Base-by-base conservation (phyloP, 2,113 vertebrate species). In the Haemorhous mexicanus region DNA sequence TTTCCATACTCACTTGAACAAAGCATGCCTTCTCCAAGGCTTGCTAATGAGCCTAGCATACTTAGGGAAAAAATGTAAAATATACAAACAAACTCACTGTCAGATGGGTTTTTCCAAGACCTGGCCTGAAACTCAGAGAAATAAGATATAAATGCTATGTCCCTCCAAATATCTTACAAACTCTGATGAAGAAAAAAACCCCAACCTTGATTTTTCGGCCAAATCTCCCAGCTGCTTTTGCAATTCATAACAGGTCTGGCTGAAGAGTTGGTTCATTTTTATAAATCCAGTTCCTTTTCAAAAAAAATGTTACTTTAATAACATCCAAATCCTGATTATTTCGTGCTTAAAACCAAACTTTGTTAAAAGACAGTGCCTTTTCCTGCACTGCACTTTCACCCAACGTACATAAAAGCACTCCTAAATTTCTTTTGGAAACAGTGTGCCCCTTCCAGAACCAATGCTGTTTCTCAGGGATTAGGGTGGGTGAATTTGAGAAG, bases 81-180 rank as follows among this genome's bases (percentile, higher is more conserved):
- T 89, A 97, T 93, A 96, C 95, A 95, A 95, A 96, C 94, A 96
- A 95, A 95, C 89, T 91, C 78, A 85, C 95, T 95, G 82, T 95
- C 94, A 94, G 86, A 95, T 96, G 78, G 30, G 83, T 96, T 96
- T 96, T 97, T 97, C 94, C 94, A 90, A 96, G 93, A 41, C 61
- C 93, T 94, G 94, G 69, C 50, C 59, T 91, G 90, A 96, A 97
- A 86, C 86, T 44, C 84, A 87, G 95, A 91, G 83, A 93, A 96
- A 43, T 76, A 58, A 94, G 89, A 79, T 95, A 89, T 94, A 95
- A 89, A 94, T 89, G 87, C 52, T 85, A 46, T 85, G 70, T 89
- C 87, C 87, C 81, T 97, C 87, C 93, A 95, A 96, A 95, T 85
- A 88, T 95, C 84, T 95, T 96, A 95, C 95, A 94, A 95, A 95